These are phyloP conservation scores for Eurytoma californica DNA, from an alignment of 2,888 invertebrate species.

Conservation along the genomic window DNA sequence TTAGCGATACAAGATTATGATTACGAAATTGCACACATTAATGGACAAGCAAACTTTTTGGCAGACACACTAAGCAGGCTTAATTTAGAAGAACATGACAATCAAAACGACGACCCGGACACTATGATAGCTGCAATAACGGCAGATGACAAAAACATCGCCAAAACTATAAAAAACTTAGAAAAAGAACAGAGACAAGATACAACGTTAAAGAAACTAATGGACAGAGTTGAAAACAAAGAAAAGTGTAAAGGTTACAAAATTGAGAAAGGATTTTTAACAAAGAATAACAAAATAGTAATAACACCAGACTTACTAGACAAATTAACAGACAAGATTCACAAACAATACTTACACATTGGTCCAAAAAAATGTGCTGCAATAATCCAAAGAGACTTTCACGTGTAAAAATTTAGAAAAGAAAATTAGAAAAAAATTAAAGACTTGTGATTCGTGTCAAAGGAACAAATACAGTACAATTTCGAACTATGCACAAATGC, in stretches of 20 bases:
- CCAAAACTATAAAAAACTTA: too few species aligned
- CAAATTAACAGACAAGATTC: not conserved
- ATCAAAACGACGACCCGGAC: not conserved
- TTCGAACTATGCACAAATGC: slow-evolving; percentile 4
- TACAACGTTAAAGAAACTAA: too few species aligned
- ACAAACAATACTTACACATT: not conserved
- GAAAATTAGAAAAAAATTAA: not conserved
- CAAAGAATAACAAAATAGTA: too few species aligned
- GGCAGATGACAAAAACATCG: not conserved
- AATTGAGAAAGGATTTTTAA: too few species aligned
- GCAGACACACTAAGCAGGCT: slow-evolving; percentile 61
- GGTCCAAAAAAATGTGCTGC: too few species aligned
- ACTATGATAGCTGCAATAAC: not conserved
- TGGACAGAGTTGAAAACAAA: too few species aligned
- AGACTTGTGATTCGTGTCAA: slow-evolving; percentile 54
- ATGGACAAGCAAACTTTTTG: slow-evolving; percentile 59
- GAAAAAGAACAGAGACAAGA: too few species aligned
- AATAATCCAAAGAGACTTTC: too few species aligned
- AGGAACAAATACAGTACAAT: slow-evolving; percentile 42
- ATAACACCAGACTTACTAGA: too few species aligned
- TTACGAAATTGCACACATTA: slow-evolving; percentile 56
- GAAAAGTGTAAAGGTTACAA: too few species aligned
- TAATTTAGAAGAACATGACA: not conserved
- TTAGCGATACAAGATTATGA: slow-evolving; percentile 61
- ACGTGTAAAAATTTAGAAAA: not conserved